phyloP scores from a whole-genome alignment of 1,140 invertebrate species.

The Laupala kohalensis region DNA sequence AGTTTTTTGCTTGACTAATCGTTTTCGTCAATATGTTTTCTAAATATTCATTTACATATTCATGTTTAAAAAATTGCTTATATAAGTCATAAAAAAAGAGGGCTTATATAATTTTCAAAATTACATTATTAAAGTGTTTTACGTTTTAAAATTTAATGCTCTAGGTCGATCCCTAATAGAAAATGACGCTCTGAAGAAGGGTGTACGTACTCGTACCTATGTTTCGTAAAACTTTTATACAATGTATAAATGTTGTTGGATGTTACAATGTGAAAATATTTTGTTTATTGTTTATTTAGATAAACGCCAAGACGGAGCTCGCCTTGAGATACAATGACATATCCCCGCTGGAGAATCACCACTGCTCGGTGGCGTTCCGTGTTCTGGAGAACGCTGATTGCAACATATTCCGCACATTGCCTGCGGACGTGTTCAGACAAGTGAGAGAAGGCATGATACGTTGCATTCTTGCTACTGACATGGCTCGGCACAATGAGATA shows the following conservation, averaged over 20 bases:
- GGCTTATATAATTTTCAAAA: too few relatives aligned
- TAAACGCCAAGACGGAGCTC: conserved; percentile 73
- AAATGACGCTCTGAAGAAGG: not conserved
- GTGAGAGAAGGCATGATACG: conserved; percentile 70
- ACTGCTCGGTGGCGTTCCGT: conserved; percentile 74
- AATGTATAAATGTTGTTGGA: not conserved
- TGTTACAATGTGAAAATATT: too few relatives aligned
- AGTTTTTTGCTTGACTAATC: too few relatives aligned
- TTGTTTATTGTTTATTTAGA: conserved; percentile 27
- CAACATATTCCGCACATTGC: conserved; percentile 61
- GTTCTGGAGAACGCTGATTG: conserved; percentile 61
- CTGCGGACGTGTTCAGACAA: conserved; percentile 41
- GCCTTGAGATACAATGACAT: conserved; percentile 81
- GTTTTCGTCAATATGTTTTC: too few relatives aligned
- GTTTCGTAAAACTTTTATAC: not conserved
- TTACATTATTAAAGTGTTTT: too few relatives aligned
- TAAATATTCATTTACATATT: too few relatives aligned
- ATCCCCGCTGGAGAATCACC: conserved; percentile 78
- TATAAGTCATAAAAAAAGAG: too few relatives aligned
- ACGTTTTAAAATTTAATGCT: too few relatives aligned
- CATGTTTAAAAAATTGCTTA: too few relatives aligned
- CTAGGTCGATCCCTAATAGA: too few relatives aligned
- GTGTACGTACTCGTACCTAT: not conserved
- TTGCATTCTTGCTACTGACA: conserved; percentile 74
- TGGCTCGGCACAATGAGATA: conserved; percentile 80